Conservation (phyloP, 2,113 vertebrate species). For the Ploceus nigricollis region DNA sequence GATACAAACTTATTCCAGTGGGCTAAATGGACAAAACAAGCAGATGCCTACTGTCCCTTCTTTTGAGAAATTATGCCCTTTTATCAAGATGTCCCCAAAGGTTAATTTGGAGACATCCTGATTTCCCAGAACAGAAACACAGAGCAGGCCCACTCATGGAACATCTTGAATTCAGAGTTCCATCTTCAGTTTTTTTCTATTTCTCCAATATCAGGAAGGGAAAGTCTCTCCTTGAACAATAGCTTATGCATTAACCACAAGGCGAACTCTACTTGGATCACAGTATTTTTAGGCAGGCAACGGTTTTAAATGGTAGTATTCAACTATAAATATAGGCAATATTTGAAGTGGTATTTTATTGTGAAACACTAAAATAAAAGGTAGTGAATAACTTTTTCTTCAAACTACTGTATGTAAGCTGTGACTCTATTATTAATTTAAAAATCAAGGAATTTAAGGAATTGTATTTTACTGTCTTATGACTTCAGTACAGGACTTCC, state of each 20-base stretch:
- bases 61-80: background rate
- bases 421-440: background rate
- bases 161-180: background rate
- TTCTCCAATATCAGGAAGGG: background rate
- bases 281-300: background rate
- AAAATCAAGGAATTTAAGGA: background rate
- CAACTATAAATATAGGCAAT: background rate
- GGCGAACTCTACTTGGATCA: background rate
- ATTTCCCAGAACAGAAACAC: background rate
- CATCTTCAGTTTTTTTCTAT: background rate
- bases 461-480: background rate
- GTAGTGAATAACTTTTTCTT: background rate
- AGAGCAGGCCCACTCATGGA: background rate
- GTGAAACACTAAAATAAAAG: background rate
- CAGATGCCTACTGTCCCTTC: background rate
- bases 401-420: background rate
- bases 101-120: too few species aligned
- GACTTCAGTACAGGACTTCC: background rate
- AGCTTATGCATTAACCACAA: background rate
- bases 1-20: background rate
- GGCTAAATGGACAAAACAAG: background rate
- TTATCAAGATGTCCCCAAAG: background rate
- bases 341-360: background rate
- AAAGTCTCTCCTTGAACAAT: background rate
- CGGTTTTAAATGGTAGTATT: background rate